Evolutionary conservation across 1,140 invertebrate genomes (phyloP).

Genomic region (Anastrepha obliqua): DNA sequence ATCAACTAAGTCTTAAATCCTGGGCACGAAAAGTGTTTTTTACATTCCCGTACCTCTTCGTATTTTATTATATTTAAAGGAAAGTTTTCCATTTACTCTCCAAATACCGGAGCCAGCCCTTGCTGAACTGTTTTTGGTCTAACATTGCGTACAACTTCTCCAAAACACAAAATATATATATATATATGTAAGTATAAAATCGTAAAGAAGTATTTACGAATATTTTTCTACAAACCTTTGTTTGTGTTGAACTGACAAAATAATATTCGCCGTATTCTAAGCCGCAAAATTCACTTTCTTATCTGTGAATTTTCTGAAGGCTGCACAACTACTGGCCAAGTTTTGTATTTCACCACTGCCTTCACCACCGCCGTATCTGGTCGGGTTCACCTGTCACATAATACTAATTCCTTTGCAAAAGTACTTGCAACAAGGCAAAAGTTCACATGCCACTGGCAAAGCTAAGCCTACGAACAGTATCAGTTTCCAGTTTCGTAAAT

Average conservation of each 20-base stretch:
- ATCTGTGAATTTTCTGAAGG: not conserved
- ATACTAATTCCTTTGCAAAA: constrained; percentile 31
- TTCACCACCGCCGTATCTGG: not conserved
- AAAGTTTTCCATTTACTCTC: no score
- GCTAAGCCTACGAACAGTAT: constrained; percentile 37
- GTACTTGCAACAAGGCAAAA: not conserved
- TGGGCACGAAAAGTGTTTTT: no score
- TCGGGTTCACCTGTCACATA: not conserved
- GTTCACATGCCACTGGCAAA: not conserved
- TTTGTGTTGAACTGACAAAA: no score
- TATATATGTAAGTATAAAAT: no score
- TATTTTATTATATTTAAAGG: no score
- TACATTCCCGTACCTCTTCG: no score
- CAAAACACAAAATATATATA: no score
- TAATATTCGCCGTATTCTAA: not conserved
- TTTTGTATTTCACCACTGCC: not conserved
- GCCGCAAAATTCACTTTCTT: not conserved
- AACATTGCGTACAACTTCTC: not conserved
- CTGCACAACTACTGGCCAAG: not conserved
- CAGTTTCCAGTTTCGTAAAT: constrained; percentile 48
- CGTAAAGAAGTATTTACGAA: no score
- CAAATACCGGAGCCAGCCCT: no score
- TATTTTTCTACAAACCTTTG: no score
- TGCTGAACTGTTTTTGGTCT: no score
- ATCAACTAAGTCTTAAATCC: no score